Conservation (phyloP, 1,140 invertebrate genomes). For the Cotesia chilonis region DNA sequence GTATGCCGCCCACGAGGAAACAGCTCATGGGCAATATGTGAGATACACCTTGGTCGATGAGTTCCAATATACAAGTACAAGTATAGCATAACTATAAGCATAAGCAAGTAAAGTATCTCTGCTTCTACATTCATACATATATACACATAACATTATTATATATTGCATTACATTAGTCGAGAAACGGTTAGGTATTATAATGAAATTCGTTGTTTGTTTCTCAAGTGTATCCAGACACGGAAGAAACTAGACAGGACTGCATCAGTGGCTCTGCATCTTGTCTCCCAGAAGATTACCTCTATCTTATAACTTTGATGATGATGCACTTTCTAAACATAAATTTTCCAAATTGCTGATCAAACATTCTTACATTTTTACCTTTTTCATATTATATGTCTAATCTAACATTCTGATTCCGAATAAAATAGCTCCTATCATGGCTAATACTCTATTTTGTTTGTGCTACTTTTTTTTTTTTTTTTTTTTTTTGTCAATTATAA, state of each 20-base stretch:
- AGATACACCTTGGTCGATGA: constrained; percentile 12
- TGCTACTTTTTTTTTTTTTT: neutral
- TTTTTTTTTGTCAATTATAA: too few species aligned
- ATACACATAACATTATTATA: too few species aligned
- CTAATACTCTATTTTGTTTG: neutral
- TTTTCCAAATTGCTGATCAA: constrained; percentile 25
- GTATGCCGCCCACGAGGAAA: constrained; percentile 55
- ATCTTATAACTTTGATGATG: constrained; percentile 6
- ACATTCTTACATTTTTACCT: constrained; percentile 1
- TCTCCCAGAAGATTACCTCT: constrained; percentile 10
- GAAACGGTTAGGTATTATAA: constrained; percentile 32
- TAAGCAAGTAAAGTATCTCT: too few species aligned
- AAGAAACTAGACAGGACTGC: constrained; percentile 10
- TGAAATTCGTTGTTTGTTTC: constrained; percentile 20
- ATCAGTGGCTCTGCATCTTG: constrained; percentile 8
- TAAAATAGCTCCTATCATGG: neutral
- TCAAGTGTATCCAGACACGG: constrained; percentile 18
- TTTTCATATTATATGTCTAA: constrained; percentile 24
- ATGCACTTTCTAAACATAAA: constrained; percentile 30
- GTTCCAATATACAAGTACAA: neutral
- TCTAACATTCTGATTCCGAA: neutral
- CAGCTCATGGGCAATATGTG: constrained; percentile 38
- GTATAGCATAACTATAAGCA: neutral
- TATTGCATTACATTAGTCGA: neutral
- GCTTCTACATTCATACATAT: neutral